Evolutionary conservation across 2,113 vertebrate species (phyloP), one percentile per base, ranked within the genome.

Genomic region (Oenanthe melanoleuca): DNA sequence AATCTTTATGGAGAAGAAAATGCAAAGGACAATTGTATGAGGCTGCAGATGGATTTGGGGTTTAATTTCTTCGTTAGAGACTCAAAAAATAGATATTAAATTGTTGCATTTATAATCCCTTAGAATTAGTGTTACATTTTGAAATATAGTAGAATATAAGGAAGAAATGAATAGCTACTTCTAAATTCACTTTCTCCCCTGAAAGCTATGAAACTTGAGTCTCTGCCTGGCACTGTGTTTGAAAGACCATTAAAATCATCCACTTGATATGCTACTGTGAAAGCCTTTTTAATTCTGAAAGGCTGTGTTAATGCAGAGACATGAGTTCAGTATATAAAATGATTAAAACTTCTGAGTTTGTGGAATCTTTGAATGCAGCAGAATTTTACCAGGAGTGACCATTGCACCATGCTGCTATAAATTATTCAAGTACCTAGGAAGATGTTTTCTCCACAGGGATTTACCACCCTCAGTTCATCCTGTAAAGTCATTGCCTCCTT

Each of bases 321-420:
- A 61, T 61, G 22, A 71, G n/a, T 82, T 75, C 79, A 61, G 53
- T 87, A 14, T 72, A 37, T 53, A 56, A 91, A 91, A 87, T 38
- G 0, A 72, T 78, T 72, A 71, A 91, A 79, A 64, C 12, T 47
- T 40, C 53, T 70, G 82, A 73, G 87, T 71, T 44, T 4, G 1
- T 81, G 47, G 40, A 50, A 69, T 91, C 37, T 78, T 88, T 69
- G 53, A 92, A 12, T 20, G 34, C 26, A 42, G 34, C 57, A 89
- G 77, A 71, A 17, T 78, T 88, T 92, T 86, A 56, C 61, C 66
- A 84, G 52, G 45, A 88, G 40, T 89, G 73, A 72, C 84, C 65
- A 60, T 64, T 96, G 65, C 70, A 79, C 88, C 84, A 47, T 88
- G n/a, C 37, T 91, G 61, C 53, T 91, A 29, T 82, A 61, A 91